Percentiles rank a stretch among this genome's conserved stretches.
Conservation (phyloP, 2,888 invertebrate genomes). For the Tiliacea aurago region DNA sequence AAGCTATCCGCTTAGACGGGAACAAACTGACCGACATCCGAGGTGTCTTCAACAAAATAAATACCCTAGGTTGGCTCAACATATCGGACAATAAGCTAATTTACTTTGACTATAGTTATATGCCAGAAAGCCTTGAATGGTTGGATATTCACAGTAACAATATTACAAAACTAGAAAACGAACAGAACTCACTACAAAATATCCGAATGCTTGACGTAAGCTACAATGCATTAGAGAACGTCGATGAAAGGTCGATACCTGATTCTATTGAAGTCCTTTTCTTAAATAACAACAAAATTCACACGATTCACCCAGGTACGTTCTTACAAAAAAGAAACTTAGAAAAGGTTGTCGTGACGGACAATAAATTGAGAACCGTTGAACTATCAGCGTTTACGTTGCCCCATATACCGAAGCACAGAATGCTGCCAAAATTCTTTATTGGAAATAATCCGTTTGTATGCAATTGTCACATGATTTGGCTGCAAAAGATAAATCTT, state of each 20-base stretch:
- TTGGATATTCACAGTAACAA: conserved; percentile 95
- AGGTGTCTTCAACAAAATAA: conserved; percentile 93
- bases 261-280: conserved; percentile 94
- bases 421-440: conserved; percentile 94
- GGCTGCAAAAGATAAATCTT: conserved; percentile 95
- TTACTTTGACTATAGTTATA: conserved; percentile 95
- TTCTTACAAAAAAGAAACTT: conserved; percentile 93
- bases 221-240: conserved; percentile 93
- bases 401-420: conserved; percentile 92
- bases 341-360: conserved; percentile 94
- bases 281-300: conserved; percentile 94
- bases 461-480: conserved; percentile 97
- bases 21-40: conserved; percentile 94
- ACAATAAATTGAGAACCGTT: conserved; percentile 93
- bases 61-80: conserved; percentile 94
- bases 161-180: conserved; percentile 94
- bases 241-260: conserved; percentile 93
- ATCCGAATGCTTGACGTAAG: conserved; percentile 95
- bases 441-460: conserved; percentile 95
- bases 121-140: conserved; percentile 94
- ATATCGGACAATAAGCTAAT: conserved; percentile 94
- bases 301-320: conserved; percentile 93
- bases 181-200: conserved; percentile 92
- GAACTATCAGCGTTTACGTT: conserved; percentile 93
- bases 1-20: conserved; percentile 94